Percentiles rank a stretch among this genome's conserved stretches.
Conservation (phyloP, 2,797 vertebrate genomes). For the Silurus lanzhouensis region DNA sequence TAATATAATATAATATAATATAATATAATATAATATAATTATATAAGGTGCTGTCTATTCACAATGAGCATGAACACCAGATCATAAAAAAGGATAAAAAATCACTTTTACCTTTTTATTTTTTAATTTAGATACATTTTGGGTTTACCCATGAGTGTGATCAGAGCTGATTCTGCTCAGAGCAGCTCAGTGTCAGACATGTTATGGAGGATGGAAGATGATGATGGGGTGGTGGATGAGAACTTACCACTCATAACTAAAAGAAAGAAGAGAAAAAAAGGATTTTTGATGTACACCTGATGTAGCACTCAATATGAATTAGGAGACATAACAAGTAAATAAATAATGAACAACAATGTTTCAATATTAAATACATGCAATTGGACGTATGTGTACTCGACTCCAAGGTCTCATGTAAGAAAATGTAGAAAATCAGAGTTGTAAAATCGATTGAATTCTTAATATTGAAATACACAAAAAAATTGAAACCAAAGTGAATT, state of each 20-base stretch:
- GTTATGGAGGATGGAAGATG: conserved; percentile 82
- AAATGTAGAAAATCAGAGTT: background rate
- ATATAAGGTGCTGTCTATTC: background rate
- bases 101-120: conserved; percentile 39
- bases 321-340: background rate
- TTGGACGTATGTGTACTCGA: background rate
- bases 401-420: background rate
- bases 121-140: conserved; percentile 12
- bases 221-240: conserved; percentile 91
- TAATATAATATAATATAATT: too few species aligned
- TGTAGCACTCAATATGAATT: conserved; percentile 54
- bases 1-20: too few species aligned
- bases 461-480: background rate
- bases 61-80: background rate
- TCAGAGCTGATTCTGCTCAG: conserved; percentile 66
- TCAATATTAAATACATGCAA: background rate
- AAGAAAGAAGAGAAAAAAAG: conserved; percentile 81
- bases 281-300: conserved; percentile 64
- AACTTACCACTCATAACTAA: conserved; percentile 99
- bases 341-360: background rate
- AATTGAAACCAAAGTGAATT: background rate
- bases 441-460: background rate
- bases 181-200: conserved; percentile 81
- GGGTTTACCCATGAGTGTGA: conserved; percentile 74
- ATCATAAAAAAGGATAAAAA: conserved; percentile 1